phyloP scores from a whole-genome alignment of 2,888 invertebrate species.

The Latrodectus hesperus region DNA sequence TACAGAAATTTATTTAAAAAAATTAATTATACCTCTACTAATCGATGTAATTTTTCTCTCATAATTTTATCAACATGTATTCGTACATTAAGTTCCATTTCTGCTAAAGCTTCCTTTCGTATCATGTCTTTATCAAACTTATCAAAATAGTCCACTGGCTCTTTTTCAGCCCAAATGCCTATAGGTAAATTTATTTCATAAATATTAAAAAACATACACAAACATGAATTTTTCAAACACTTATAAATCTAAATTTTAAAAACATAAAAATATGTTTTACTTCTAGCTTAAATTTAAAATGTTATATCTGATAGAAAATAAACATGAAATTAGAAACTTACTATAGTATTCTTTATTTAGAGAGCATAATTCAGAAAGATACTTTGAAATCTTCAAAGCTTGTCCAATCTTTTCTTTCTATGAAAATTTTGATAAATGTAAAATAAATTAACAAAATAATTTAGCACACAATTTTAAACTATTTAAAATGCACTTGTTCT shows the following conservation, averaged over 20 bases:
- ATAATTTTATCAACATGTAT: constrained; percentile 83
- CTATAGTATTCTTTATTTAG: constrained; percentile 56
- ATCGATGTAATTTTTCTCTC: constrained; percentile 79
- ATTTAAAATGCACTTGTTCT: constrained; percentile 38
- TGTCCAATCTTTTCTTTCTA: constrained; percentile 78
- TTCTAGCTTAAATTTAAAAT: too few relatives aligned
- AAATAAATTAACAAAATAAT: background rate
- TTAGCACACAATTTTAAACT: background rate
- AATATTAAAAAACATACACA: background rate
- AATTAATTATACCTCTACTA: constrained; percentile 79
- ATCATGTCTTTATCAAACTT: constrained; percentile 88
- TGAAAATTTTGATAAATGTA: background rate
- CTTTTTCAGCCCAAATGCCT: constrained; percentile 50
- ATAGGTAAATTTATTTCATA: background rate
- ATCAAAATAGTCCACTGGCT: constrained; percentile 81
- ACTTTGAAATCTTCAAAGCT: constrained; percentile 81
- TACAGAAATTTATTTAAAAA: background rate
- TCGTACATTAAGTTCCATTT: constrained; percentile 88
- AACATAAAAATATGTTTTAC: background rate
- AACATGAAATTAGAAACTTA: constrained; percentile 9
- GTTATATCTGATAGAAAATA: background rate
- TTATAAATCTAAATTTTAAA: background rate
- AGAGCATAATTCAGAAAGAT: constrained; percentile 77
- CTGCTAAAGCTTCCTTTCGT: constrained; percentile 85
- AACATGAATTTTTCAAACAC: background rate